Conservation (phyloP, 2,797 vertebrate genomes). For the Amazona finschi region DNA sequence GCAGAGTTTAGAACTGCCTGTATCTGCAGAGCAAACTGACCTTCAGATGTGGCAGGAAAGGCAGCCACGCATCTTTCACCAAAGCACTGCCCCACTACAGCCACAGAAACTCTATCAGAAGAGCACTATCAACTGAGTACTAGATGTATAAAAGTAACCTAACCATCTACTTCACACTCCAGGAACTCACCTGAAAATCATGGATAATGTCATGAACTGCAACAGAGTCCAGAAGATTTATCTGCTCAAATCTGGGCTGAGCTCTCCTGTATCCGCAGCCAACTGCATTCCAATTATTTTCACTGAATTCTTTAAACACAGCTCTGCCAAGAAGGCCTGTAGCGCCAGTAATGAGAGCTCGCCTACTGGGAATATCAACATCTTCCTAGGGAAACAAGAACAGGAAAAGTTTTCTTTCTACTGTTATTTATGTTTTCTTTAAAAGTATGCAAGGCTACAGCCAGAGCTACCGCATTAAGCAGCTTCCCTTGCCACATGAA, state of each 20-base stretch:
- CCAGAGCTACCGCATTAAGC: not conserved
- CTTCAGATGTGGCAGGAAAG: not conserved
- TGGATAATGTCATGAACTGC: conserved; percentile 84
- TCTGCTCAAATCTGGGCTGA: conserved; percentile 83
- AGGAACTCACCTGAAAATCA: conserved; percentile 83
- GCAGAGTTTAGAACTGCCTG: not conserved
- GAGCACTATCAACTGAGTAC: not conserved
- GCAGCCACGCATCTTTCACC: accelerated
- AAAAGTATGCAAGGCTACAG: not conserved
- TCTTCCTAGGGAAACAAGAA: conserved; percentile 78
- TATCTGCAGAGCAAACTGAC: not conserved
- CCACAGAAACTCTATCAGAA: not conserved
- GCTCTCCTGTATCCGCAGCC: conserved; percentile 89
- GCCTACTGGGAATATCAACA: conserved; percentile 68
- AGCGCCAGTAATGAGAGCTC: conserved; percentile 89
- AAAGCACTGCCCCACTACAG: not conserved
- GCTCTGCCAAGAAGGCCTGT: conserved; percentile 92
- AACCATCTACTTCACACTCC: not conserved
- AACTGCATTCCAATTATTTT: conserved; percentile 82
- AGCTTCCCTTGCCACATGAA: not conserved
- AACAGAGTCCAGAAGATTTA: conserved; percentile 87
- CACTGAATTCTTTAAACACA: conserved; percentile 88
- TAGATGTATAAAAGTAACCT: not conserved
- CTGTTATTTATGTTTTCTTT: not conserved
- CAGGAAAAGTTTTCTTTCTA: not conserved